Base-by-base conservation (phyloP, 2,888 invertebrate species). In the Drosophila neutralis region DNA sequence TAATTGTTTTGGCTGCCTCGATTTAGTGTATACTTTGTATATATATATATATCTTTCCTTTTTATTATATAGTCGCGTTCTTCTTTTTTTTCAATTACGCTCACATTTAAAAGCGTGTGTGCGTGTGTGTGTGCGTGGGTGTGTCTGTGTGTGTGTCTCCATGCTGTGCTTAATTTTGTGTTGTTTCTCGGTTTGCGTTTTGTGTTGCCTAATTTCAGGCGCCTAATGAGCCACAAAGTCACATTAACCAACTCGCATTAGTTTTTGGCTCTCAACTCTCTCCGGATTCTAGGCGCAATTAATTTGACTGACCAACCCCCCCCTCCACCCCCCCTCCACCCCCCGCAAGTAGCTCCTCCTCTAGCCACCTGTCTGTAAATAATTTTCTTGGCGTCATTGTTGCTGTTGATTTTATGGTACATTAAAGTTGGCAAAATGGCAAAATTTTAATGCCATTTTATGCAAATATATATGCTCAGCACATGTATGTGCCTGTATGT, bases 341-440 rank as follows among this genome's bases (percentile, higher is more conserved):
- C 24, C 24, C 15, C 2, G 2, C 15, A 45, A 45, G 45, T 4
- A 24, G 45, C 45, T 45, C 1, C 24, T 8, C 24, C 24, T 8
- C 24, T 8, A 2, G 8, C 70, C 40, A 69, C 74, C 70, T 75
- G 75, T 53, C 57, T 61, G 49, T 54, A 38, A 60, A 56, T 31
- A 72, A 54, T 80, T 83, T 73, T 74, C 76, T 80, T 79, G 71
- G 71, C 67, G 53, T 72, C 72, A 29, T 38, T 40, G 65, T 59
- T 54, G 63, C 38, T 69, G 63, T 79, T 78, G 69, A 67, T 80
- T 87, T 85, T 82, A 87, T 85, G 87, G 85, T 73, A 87, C 87
- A 85, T 87, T 85, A 79, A 87, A 85, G 87, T 85, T 82, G 87
- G 79, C 79, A 69, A 81, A 86, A 85, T 79, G 83, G 85, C 87